Percentiles rank a stretch among this genome's conserved stretches.
Evolutionary conservation across 2,113 vertebrate genomes (phyloP).

Genomic region (Prunella fulvescens): DNA sequence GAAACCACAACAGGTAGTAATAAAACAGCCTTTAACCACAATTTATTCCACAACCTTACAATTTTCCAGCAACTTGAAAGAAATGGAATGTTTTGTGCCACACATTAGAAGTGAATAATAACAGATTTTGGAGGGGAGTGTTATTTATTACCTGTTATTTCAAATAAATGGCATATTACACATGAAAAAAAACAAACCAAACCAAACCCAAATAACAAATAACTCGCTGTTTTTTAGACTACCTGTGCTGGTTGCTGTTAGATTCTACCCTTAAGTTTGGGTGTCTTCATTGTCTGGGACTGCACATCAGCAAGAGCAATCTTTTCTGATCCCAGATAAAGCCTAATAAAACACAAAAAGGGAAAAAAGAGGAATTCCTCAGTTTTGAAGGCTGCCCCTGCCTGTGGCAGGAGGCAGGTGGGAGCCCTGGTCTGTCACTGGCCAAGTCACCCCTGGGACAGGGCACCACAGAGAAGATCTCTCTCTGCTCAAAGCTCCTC

Average conservation of each 20-base stretch:
- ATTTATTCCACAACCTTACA: neutral
- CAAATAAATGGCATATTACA: neutral
- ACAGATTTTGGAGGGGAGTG: neutral
- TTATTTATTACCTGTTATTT: neutral
- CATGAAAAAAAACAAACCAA: neutral
- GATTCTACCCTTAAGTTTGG: accelerated
- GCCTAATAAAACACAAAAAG: neutral
- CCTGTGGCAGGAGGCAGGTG: neutral
- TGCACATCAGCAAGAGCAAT: neutral
- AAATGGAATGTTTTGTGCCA: neutral
- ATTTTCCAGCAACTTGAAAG: neutral
- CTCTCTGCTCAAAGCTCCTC: neutral
- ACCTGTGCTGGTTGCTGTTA: neutral
- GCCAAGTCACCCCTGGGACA: neutral
- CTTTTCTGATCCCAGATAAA: neutral
- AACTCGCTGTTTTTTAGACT: neutral
- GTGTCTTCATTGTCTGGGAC: neutral
- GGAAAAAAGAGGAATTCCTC: neutral
- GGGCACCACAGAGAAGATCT: accelerated
- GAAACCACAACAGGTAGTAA: neutral
- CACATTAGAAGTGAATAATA: neutral
- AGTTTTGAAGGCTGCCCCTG: accelerated
- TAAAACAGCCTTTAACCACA: neutral
- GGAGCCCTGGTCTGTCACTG: neutral
- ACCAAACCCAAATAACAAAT: neutral